phyloP scores from a whole-genome alignment of 2,113 vertebrate genomes.

The Lycaon pictus region DNA sequence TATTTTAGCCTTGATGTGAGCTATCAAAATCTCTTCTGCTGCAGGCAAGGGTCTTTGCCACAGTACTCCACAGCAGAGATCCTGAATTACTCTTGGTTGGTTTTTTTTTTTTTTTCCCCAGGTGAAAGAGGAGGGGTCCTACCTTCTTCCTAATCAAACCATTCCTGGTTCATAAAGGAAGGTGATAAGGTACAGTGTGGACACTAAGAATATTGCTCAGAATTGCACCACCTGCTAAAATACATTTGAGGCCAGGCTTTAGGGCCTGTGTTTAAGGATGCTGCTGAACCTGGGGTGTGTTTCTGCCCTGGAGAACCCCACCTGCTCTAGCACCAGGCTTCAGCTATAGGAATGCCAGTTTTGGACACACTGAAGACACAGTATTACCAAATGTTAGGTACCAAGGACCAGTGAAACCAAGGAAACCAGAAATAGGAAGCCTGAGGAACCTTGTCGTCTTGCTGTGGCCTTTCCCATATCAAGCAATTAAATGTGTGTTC shows the following conservation, averaged over 20 bases:
- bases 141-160: neutral
- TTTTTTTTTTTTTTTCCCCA: too few relatives aligned
- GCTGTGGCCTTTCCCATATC: neutral
- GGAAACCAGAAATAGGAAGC: neutral
- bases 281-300: neutral
- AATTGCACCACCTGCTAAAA: neutral
- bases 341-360: neutral
- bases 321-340: neutral
- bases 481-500: neutral
- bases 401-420: neutral
- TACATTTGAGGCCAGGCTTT: neutral
- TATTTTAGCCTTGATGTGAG: neutral
- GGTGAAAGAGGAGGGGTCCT: too few relatives aligned
- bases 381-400: neutral
- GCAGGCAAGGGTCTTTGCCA: neutral
- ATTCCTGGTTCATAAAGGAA: neutral
- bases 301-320: neutral
- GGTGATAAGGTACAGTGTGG: fast-evolving
- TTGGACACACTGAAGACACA: neutral
- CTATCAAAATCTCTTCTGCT: neutral
- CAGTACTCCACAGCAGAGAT: neutral
- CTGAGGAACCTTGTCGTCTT: neutral
- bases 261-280: neutral
- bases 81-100: neutral
- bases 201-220: neutral